Evolutionary conservation across 2,113 vertebrate species (phyloP), one percentile per base, ranked within the genome.

Genomic region (Elachura formosa): DNA sequence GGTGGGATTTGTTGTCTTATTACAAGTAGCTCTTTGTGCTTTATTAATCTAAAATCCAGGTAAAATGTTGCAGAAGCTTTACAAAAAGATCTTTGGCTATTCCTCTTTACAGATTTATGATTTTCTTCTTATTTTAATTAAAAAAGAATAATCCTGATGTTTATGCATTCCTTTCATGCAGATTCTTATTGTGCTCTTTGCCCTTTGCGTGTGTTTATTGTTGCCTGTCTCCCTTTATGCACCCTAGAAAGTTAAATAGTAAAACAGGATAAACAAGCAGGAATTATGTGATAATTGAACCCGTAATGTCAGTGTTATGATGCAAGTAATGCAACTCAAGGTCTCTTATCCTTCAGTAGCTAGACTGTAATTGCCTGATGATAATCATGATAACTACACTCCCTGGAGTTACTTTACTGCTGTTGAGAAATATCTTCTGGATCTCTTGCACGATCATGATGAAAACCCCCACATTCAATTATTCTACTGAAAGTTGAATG

Each of bases 331-430:
- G 92, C 77, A 93, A 20, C 84, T 89, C 89, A 85, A 92, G 90
- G 86, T 89, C 93, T 96, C 85, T 90, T 95, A 84, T 95, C 95
- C 89, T 93, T 94, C 91, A 63, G 85, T 26, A 95, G 84, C 92
- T 78, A 78, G 90, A 75, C 72, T 80, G 79, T 95, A 96, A 97
- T 96, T 95, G 85, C 76, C 77, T 92, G 84, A 91, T 94, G 74
- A 83, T 96, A 93, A 97, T 96, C 96, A 96, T 74, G 93, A 95
- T 90, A 96, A 94, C 95, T 95, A 6, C 58, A 78, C 87, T 97
- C 93, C 91, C 89, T 80, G 83, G 95, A 94, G 94, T 94, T 94
- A 75, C 91, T 93, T 61, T 72, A 73, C 78, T 91, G 93, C 87
- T 86, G 84, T 68, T 66, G 74, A 93, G 90, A 87, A 94, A 84